These are phyloP conservation scores for Cepaea hortensis DNA, from an alignment of 2,888 invertebrate species.

Conservation along the genomic window DNA sequence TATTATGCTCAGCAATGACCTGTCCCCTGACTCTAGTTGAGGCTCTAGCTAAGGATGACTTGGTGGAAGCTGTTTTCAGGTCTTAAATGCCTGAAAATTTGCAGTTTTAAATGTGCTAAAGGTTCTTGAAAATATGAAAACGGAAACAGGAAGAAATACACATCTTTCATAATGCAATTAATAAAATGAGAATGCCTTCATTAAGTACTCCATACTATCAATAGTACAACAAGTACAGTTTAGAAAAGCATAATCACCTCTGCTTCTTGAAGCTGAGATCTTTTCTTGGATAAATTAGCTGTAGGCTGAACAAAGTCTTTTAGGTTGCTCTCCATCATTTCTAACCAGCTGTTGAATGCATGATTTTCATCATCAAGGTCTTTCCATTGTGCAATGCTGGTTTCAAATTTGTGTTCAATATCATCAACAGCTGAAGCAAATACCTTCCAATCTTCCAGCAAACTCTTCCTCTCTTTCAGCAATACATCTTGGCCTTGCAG, in stretches of 20 bases:
- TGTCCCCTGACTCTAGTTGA: too few species aligned
- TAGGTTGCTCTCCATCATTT: conserved; percentile 62
- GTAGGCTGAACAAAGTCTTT: conserved; percentile 63
- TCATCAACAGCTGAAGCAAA: conserved; percentile 78
- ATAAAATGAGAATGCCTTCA: not conserved
- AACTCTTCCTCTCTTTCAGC: conserved; percentile 66
- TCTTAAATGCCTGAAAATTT: too few species aligned
- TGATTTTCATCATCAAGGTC: conserved; percentile 91
- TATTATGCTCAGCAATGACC: too few species aligned
- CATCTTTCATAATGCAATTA: not conserved
- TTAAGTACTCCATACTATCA: not conserved
- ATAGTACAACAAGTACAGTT: not conserved
- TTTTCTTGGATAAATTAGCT: conserved; percentile 63
- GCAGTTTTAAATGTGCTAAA: too few species aligned
- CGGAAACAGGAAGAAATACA: too few species aligned
- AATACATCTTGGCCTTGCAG: conserved; percentile 70
- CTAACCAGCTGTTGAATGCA: conserved; percentile 88
- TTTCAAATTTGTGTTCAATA: conserved; percentile 88
- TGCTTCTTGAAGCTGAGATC: conserved; percentile 61
- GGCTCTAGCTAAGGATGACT: too few species aligned
- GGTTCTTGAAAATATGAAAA: too few species aligned
- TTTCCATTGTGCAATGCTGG: conserved; percentile 92
- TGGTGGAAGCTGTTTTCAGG: too few species aligned
- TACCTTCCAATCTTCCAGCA: conserved; percentile 70
- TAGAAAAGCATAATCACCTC: conserved; percentile 57